These are phyloP conservation scores for Periparus ater DNA, from an alignment of 2,797 vertebrate genomes.

Conservation along the genomic window DNA sequence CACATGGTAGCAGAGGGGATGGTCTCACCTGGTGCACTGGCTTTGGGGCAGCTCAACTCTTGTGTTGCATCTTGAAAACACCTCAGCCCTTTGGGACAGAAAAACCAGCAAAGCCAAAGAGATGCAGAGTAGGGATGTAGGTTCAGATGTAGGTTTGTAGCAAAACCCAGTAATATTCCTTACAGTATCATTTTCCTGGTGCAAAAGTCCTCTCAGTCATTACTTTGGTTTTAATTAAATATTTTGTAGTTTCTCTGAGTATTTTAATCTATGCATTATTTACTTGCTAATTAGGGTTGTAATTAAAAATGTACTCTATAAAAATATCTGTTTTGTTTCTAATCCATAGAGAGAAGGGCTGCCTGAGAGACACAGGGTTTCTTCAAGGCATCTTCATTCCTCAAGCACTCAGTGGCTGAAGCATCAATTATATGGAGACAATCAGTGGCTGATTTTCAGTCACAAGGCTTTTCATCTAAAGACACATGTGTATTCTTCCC, in stretches of 20 bases:
- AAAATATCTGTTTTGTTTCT: conserved; percentile 4
- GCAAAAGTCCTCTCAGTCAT: background rate
- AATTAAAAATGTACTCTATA: conserved; percentile 41
- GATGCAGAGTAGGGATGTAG: background rate
- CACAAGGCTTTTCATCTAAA: conserved; percentile 18
- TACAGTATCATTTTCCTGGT: background rate
- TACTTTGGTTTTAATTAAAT: background rate
- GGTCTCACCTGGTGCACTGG: background rate
- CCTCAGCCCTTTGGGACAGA: background rate
- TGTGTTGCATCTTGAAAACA: background rate
- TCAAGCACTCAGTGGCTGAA: conserved; percentile 23
- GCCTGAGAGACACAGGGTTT: background rate
- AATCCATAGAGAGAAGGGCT: background rate
- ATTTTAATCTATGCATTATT: conserved; percentile 30
- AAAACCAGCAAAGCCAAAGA: background rate
- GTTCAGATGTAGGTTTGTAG: background rate
- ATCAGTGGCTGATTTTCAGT: conserved; percentile 36
- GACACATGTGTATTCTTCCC: background rate
- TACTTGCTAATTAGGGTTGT: background rate
- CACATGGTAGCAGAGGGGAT: accelerated
- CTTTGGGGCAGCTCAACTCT: background rate
- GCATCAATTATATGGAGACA: conserved; percentile 28
- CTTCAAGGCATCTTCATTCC: conserved; percentile 5
- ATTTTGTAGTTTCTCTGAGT: background rate
- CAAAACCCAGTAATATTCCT: background rate